Evolutionary conservation across 64 coral and sea anemone genomes (phyloP), one percentile per base, ranked within the genome.

Genomic region (Montipora cactus): DNA sequence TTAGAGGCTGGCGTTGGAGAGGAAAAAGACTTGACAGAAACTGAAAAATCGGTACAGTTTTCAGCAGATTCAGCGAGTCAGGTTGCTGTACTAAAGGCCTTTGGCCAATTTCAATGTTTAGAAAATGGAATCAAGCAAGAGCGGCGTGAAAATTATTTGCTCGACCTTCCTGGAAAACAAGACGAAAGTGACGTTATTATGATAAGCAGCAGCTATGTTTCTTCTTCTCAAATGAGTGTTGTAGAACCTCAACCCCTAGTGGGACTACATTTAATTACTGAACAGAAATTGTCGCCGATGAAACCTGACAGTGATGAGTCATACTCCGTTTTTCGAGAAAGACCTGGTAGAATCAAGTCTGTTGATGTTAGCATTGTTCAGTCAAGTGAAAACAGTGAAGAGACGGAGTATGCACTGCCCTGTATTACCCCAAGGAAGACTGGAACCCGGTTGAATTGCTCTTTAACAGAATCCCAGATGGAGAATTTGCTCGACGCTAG

Each of bases 381-480:
- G 2, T 86, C 82, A 3, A 86, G 82, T 49, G 62, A 70, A 8
- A 72, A 86, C 1, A 86, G 66, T 13, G 18, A 51, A 4, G 82
- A 72, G 81, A 11, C 6, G 61, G 66, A 69, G 51, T 64, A 69
- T 18, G 8, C 44, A 48, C 64, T 86, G 15, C 18, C 46, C 1
- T 47, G 46, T 51, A 4, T 86, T 49, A 51, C 3, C 7, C 62
- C 66, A 20, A 18, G 6, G 20, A 37, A 44, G 0, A 14, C 15
- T 49, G 15, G 8, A 7, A 78, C 49, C 12, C 82, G 47, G 5
- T 1, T 69, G 10, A 16, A 50, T 5, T 86, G 82, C 47, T 86
- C 82, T 15, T 49, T 86, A 49, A 70, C 82, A 12, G 62, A 86
- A 21, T 86, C 82, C n/a, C 82, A 86, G 44, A 19, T 86, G n/a